Conservation (phyloP, 1,140 invertebrate species). For the Diorhabda elongata region DNA sequence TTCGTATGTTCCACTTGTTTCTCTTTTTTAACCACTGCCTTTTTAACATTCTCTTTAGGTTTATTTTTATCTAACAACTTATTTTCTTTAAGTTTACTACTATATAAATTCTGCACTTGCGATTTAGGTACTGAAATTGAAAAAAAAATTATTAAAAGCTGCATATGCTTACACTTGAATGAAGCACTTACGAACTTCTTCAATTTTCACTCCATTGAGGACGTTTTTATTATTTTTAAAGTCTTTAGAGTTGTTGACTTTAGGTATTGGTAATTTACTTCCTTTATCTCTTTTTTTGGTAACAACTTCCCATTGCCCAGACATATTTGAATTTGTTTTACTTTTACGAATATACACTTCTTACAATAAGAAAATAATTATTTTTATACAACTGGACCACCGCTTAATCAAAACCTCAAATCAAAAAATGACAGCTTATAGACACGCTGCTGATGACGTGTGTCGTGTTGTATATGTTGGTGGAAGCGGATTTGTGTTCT, state of each 20-base stretch:
- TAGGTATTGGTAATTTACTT: conserved; percentile 38
- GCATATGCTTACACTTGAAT: conserved; percentile 10
- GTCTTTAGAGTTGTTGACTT: conserved; percentile 52
- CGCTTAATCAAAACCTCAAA: conserved; percentile 13
- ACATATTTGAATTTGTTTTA: conserved; percentile 49
- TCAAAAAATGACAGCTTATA: conserved; percentile 15
- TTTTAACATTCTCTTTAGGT: conserved; percentile 35
- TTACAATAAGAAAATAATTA: background rate
- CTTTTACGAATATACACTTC: conserved; percentile 3
- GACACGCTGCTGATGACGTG: conserved; percentile 11
- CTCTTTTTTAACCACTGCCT: conserved; percentile 46
- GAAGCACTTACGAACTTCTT: conserved; percentile 58
- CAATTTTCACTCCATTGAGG: conserved; percentile 55
- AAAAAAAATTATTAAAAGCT: conserved; percentile 10
- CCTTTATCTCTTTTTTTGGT: conserved; percentile 66
- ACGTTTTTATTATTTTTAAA: conserved; percentile 59
- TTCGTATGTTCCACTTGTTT: conserved; percentile 53
- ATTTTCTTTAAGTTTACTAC: conserved; percentile 37
- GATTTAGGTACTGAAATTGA: conserved; percentile 40
- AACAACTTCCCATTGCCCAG: conserved; percentile 74
- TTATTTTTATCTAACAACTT: conserved; percentile 47
- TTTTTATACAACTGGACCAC: background rate
- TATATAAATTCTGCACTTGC: conserved; percentile 41
- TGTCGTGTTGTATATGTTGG: background rate
- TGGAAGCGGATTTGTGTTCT: background rate